Evolutionary conservation across 2,888 invertebrate genomes (phyloP).

Genomic region (Chymomyza caudatula): DNA sequence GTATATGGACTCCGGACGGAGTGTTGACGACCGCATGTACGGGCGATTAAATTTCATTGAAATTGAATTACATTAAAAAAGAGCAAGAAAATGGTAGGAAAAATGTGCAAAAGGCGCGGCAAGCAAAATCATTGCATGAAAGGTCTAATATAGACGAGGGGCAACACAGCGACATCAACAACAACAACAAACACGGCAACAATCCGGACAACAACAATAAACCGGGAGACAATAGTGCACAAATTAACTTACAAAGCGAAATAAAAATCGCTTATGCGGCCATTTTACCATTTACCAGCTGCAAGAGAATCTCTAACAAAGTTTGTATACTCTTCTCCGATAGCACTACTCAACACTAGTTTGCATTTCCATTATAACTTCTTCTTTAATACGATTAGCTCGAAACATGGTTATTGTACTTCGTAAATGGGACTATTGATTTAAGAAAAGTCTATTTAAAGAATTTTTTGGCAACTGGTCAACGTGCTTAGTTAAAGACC

Average conservation of each 20-base stretch:
- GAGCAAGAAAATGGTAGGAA: slow-evolving; percentile 2
- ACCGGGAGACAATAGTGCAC: slow-evolving; percentile 63
- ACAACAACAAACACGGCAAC: slow-evolving; percentile 11
- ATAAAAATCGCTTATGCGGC: slow-evolving; percentile 65
- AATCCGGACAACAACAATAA: slow-evolving; percentile 6
- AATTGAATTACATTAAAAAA: slow-evolving; percentile 68
- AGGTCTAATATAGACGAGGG: slow-evolving; percentile 3
- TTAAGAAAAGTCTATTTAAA: too few species aligned
- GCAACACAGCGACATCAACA: slow-evolving; percentile 11
- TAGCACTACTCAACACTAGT: too few species aligned
- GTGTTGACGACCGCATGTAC: slow-evolving; percentile 41
- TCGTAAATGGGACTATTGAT: too few species aligned
- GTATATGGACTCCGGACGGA: too few species aligned
- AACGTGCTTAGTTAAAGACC: too few species aligned
- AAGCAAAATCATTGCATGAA: slow-evolving; percentile 36
- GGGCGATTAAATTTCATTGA: slow-evolving; percentile 72
- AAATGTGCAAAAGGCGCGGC: slow-evolving; percentile 60
- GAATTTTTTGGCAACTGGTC: too few species aligned
- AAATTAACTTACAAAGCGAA: slow-evolving; percentile 71
- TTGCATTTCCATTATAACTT: too few species aligned
- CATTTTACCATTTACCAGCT: slow-evolving; percentile 30
- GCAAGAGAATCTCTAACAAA: background rate
- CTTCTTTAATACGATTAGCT: too few species aligned
- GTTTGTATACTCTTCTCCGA: background rate
- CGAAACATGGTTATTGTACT: too few species aligned